Evolutionary conservation across 2,888 invertebrate species (phyloP).

Genomic region (Linnaemya tessellans): DNA sequence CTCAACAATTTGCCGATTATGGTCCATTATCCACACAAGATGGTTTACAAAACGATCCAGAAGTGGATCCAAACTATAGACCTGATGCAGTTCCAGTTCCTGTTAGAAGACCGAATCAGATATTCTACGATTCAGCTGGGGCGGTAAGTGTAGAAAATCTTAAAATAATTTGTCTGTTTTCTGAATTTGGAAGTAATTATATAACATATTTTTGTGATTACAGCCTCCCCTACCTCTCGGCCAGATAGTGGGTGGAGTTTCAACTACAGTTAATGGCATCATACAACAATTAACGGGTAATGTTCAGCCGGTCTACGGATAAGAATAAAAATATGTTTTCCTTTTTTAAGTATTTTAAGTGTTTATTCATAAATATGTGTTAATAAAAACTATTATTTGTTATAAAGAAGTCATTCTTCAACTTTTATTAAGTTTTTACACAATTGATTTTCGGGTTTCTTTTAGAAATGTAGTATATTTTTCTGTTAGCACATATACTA

Average conservation of each 20-base stretch:
- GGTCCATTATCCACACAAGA: slow-evolving; percentile 51
- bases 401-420: neutral
- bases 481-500: too few relatives aligned
- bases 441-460: too few relatives aligned
- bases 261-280: slow-evolving; percentile 81
- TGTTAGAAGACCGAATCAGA: slow-evolving; percentile 76
- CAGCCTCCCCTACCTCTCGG: slow-evolving; percentile 79
- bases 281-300: slow-evolving; percentile 81
- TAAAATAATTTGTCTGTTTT: neutral
- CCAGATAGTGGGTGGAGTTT: slow-evolving; percentile 80
- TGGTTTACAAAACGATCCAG: slow-evolving; percentile 78
- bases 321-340: slow-evolving; percentile 66
- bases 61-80: slow-evolving; percentile 78
- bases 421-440: too few relatives aligned
- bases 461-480: too few relatives aligned
- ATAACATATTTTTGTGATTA: slow-evolving; percentile 32
- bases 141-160: slow-evolving; percentile 75
- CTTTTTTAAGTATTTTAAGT: neutral
- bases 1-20: slow-evolving; percentile 57
- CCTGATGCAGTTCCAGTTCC: slow-evolving; percentile 64
- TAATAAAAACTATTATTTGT: slow-evolving; percentile 41
- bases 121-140: slow-evolving; percentile 77
- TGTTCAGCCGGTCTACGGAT: slow-evolving; percentile 79
- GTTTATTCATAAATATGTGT: slow-evolving; percentile 14
- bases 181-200: neutral